Evolutionary conservation across 2,797 vertebrate genomes (phyloP).

Genomic region (Ptychadena robeensis): DNA sequence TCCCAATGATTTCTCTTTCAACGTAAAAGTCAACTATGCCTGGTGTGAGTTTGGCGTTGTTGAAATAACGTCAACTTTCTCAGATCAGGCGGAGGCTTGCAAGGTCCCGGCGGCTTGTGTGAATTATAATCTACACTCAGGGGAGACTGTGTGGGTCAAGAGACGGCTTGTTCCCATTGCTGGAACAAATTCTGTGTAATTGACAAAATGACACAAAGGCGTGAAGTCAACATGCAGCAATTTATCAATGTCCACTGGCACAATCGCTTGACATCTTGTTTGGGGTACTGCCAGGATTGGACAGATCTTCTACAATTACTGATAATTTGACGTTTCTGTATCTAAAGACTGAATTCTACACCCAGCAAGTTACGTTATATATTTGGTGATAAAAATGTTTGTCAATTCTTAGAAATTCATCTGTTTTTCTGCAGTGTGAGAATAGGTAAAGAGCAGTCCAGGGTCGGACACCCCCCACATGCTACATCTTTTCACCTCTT

Average conservation of each 20-base stretch:
- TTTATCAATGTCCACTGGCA: conserved; percentile 26
- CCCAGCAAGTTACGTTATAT: neutral
- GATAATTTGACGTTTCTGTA: neutral
- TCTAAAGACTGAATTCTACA: neutral
- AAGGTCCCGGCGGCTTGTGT: neutral
- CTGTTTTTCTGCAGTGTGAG: too few relatives aligned
- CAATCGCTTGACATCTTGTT: neutral
- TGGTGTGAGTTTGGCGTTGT: neutral
- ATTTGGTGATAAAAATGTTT: too few relatives aligned
- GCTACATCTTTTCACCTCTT: neutral
- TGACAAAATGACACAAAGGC: conserved; percentile 30
- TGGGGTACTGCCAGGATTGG: neutral
- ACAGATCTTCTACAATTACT: conserved; percentile 14
- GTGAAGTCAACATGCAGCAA: neutral
- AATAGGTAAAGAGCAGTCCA: too few relatives aligned
- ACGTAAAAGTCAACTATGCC: neutral
- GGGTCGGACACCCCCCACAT: neutral
- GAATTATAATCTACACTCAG: neutral
- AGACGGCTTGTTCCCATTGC: conserved; percentile 19
- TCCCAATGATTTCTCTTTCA: neutral
- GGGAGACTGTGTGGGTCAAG: conserved; percentile 12
- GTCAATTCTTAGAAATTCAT: too few relatives aligned
- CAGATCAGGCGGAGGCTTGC: neutral
- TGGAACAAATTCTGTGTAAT: conserved; percentile 38
- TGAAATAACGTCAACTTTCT: conserved; percentile 5